These are phyloP conservation scores for Columbina picui DNA, from an alignment of 2,113 vertebrate species.

Conservation along the genomic window DNA sequence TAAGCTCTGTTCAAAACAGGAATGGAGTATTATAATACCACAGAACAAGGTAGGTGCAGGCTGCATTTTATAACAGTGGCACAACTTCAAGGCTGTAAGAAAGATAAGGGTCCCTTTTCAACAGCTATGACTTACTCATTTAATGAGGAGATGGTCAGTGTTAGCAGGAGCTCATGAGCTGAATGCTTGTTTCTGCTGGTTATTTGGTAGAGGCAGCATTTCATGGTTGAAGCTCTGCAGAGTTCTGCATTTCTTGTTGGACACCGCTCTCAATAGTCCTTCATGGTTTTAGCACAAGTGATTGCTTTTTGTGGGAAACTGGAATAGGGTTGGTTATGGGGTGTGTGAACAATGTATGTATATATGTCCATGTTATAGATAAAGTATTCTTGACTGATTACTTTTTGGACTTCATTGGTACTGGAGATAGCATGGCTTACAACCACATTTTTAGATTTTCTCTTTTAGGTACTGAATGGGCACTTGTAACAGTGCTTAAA, in stretches of 20 bases:
- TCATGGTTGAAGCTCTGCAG: not conserved
- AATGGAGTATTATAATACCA: not conserved
- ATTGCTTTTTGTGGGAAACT: not conserved
- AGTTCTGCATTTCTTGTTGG: not conserved
- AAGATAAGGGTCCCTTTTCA: not conserved
- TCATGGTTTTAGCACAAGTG: not conserved
- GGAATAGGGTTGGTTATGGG: not conserved
- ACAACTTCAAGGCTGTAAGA: not conserved
- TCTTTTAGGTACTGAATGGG: not conserved
- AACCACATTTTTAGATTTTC: not conserved
- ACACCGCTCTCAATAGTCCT: not conserved
- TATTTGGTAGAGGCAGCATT: not conserved
- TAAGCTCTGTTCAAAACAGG: not conserved
- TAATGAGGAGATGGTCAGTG: not conserved
- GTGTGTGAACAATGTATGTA: not conserved
- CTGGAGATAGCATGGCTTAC: accelerated
- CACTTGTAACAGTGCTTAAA: not conserved
- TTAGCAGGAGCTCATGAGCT: not conserved
- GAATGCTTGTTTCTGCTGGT: not conserved
- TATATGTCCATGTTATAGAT: not conserved
- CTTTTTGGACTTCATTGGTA: not conserved
- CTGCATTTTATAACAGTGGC: not conserved
- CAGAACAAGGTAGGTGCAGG: not conserved
- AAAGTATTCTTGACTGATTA: not conserved
- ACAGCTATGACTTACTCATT: not conserved